Evolutionary conservation across 2,797 vertebrate species (phyloP), one percentile per base, ranked within the genome.

Genomic region (Lagocephalus sceleratus): DNA sequence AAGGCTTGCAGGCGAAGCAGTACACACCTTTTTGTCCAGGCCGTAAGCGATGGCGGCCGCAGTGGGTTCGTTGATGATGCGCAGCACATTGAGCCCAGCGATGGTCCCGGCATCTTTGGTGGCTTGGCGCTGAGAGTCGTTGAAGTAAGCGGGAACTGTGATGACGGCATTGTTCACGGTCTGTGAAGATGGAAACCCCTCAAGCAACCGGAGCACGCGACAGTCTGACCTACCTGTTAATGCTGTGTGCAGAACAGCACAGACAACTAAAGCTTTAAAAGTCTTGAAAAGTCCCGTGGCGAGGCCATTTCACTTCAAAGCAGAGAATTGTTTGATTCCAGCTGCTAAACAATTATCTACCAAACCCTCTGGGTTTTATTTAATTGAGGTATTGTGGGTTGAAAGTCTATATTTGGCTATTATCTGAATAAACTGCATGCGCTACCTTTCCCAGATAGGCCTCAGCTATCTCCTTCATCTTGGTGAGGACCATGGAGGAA

Each of bases 391-490:
- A 3, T 35, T 11, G 8, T 29, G 29, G 29, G 29, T 10, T 10
- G 29, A 10, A 47, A 26, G 38, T 43, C 8, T 2, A n/a, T 17
- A 41, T 39, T n/a, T 3, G 15, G 1, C 38, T 9, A 14, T 39
- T 10, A 5, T 17, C 39, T 41, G 39, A 16, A 41, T 17, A 41
- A 44, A 29, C 6, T 29, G 29, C 29, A 29, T 7, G 29, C 29
- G 16, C 46, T 83, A 94, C 93, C 91, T 94, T 93, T 74, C 94
- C 94, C 43, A 96, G 78, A 68, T 94, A 96, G 20, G 94, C 94
- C 68, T 96, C 94, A 2, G 94, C 92, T 39, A 93, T 95, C 80
- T 96, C 94, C 75, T 95, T 96, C 95, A 96, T 96, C 87, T 97
- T 97, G 23, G 85, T 94, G 48, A 97, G 91, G 2, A 96, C 94